Evolutionary conservation across 2,113 vertebrate genomes (phyloP), one percentile per base, ranked within the genome.

Genomic region (Fulica atra): DNA sequence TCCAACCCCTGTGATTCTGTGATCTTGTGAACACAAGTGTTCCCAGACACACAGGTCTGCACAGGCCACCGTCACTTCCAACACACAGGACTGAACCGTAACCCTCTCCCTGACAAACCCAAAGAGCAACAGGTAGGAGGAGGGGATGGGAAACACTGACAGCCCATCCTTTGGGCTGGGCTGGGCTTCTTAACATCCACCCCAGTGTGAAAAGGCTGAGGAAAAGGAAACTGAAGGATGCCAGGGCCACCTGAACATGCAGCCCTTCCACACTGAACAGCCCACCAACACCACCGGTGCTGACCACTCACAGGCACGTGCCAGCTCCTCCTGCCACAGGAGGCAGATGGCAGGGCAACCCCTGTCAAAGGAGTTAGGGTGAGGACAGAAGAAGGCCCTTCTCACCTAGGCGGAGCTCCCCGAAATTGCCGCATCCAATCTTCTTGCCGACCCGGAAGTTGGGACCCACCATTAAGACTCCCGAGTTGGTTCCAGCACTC

Each of bases 381-480:
- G 0, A 86, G 60, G 40, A 91, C 81, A 85, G 40, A 40, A 74
- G 35, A 71, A 0, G 19, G 60, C 13, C 61, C 64, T 25, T 98
- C 98, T 99, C 98, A 96, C 99, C 99, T 78, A 99, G 98, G 38
- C 99, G 98, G 36, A 99, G 98, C 96, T 99, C 99, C 90, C 99
- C 99, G 44, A 99, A 99, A 97, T 99, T 99, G 83, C 99, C 99
- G 13, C 99, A 99, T 93, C 99, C 99, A 3, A 99, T 99, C 98
- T 99, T 99, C 98, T 99, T 99, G 28, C 99, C 99, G 6, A 99
- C 99, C 4, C 99, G 98, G 98, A 99, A 99, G 97, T 99, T 99
- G 71, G 99, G 99, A 94, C 99, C 99, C 48, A 99, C 99, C 99
- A 99, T 99, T 93, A 99, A 98, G 93, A 99, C 99, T 78, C 99